Evolutionary conservation across 2,113 vertebrate species (phyloP).

Genomic region (Mungos mungo): DNA sequence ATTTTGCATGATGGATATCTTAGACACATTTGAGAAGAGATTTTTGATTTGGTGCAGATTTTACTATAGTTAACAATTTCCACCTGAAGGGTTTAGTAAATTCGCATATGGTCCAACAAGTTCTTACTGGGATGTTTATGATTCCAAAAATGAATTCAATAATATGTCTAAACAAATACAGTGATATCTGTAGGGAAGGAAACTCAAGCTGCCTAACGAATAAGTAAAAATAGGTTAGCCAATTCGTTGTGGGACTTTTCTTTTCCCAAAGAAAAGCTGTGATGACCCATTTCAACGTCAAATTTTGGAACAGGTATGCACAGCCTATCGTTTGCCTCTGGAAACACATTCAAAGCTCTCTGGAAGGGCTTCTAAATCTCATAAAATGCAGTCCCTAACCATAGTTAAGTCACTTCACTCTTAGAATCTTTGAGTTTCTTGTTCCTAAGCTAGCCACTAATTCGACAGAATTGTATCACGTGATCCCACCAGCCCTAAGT

Average conservation of each 20-base stretch:
- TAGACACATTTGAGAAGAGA: background rate
- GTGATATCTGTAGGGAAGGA: background rate
- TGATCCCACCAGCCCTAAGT: background rate
- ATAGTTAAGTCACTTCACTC: background rate
- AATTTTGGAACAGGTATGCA: background rate
- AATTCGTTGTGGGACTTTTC: background rate
- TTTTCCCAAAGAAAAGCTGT: background rate
- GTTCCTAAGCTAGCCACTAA: background rate
- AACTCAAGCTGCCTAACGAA: background rate
- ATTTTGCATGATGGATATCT: background rate
- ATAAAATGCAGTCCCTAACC: background rate
- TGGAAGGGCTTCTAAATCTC: background rate
- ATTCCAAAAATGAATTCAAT: slow-evolving; percentile 21
- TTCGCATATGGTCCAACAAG: background rate
- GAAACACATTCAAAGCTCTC: background rate
- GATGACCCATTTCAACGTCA: background rate
- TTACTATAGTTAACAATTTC: background rate
- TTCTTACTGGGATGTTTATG: background rate
- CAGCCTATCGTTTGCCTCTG: background rate
- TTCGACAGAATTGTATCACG: background rate
- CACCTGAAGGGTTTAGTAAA: background rate
- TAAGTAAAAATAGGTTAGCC: background rate
- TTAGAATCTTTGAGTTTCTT: background rate
- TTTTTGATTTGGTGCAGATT: background rate
- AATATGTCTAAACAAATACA: background rate